phyloP scores from a whole-genome alignment of 2,113 vertebrate genomes.

The Sorex fumeus region DNA sequence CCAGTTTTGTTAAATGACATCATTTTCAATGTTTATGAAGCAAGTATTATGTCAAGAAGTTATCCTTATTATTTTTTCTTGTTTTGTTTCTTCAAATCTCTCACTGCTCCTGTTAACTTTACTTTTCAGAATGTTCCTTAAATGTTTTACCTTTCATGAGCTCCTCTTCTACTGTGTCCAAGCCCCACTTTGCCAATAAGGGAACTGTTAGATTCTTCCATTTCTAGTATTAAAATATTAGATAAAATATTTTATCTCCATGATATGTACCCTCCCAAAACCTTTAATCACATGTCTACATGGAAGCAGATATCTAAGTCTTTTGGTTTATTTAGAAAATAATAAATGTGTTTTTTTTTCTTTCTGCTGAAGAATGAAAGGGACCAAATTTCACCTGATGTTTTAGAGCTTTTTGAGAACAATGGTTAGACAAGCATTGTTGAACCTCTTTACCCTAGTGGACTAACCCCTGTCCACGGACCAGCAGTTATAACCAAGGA shows the following conservation, averaged over 20 bases:
- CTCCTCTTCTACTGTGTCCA: not conserved
- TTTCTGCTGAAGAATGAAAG: not conserved
- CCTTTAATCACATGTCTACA: not conserved
- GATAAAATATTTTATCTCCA: not conserved
- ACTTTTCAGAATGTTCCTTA: not conserved
- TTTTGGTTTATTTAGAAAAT: slow-evolving; percentile 1
- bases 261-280: too few relatives aligned
- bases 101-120: not conserved
- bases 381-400: not conserved
- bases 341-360: not conserved
- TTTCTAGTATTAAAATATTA: not conserved
- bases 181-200: not conserved
- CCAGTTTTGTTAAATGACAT: not conserved
- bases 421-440: too few relatives aligned
- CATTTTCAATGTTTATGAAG: not conserved
- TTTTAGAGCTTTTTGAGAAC: too few relatives aligned
- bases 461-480: too few relatives aligned
- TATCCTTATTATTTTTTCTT: not conserved
- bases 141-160: not conserved
- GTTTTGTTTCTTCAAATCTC: too few relatives aligned
- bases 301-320: not conserved
- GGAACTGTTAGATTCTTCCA: not conserved
- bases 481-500: too few relatives aligned
- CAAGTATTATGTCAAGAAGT: not conserved
- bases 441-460: too few relatives aligned